Percentiles rank a stretch among this genome's conserved stretches.
Evolutionary conservation across 1,140 invertebrate genomes (phyloP).

Genomic region (Drosophila ironensis): DNA sequence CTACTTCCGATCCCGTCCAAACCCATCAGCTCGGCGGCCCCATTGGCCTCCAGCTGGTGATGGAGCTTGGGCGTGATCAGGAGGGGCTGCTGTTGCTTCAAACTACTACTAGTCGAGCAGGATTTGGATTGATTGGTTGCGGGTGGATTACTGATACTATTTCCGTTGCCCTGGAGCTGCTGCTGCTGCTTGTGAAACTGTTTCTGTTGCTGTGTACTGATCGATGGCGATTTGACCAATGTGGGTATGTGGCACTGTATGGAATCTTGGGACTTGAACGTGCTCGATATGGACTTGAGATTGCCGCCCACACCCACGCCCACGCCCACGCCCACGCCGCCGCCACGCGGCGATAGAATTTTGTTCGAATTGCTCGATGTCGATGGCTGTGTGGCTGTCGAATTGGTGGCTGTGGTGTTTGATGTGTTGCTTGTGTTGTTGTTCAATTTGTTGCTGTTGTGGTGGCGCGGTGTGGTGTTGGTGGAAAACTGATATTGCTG

Average conservation of each 20-base stretch:
- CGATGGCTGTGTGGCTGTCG: slow-evolving; percentile 61
- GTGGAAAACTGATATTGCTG: slow-evolving; percentile 82
- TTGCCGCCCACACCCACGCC: too few species aligned
- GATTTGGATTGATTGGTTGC: slow-evolving; percentile 33
- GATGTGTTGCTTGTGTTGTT: slow-evolving; percentile 62
- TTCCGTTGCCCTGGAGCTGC: slow-evolving; percentile 44
- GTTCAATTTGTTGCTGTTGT: slow-evolving; percentile 78
- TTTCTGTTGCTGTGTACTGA: slow-evolving; percentile 80
- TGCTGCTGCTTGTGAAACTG: slow-evolving; percentile 67
- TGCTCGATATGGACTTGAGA: slow-evolving; percentile 79
- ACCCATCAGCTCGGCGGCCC: slow-evolving; percentile 66
- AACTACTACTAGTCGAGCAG: slow-evolving; percentile 57
- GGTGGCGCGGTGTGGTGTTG: slow-evolving; percentile 82
- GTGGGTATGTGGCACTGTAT: slow-evolving; percentile 81
- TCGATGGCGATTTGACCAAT: slow-evolving; percentile 79
- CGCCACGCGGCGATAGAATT: slow-evolving; percentile 77
- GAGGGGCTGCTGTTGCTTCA: slow-evolving; percentile 76
- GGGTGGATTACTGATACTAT: slow-evolving; percentile 23
- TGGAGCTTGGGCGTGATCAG: slow-evolving; percentile 79
- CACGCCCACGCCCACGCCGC: too few species aligned
- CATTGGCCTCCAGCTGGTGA: slow-evolving; percentile 57
- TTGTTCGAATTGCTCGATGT: slow-evolving; percentile 57
- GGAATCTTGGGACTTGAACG: slow-evolving; percentile 81
- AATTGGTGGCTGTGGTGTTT: slow-evolving; percentile 54
- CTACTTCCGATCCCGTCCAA: slow-evolving; percentile 67